Conservation (phyloP, 2,113 vertebrate species). For the Macquaria australasica region DNA sequence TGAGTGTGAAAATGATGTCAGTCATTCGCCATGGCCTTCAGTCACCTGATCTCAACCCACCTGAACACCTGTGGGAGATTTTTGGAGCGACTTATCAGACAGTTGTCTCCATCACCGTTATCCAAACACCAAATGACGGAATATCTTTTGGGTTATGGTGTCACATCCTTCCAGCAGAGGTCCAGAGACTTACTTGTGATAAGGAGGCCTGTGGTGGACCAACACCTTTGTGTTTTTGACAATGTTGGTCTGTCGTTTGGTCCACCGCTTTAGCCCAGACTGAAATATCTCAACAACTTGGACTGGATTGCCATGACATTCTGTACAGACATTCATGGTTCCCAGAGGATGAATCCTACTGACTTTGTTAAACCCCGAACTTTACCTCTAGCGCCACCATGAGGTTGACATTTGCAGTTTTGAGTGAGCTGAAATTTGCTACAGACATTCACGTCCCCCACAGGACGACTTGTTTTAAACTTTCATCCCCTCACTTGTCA, state of each 20-base stretch:
- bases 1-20: neutral
- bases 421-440: neutral
- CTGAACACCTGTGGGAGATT: neutral
- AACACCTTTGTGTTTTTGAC: too few species aligned
- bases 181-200: neutral
- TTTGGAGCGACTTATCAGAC: neutral
- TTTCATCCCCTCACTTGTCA: too few species aligned
- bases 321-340: neutral
- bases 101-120: neutral
- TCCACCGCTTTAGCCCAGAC: too few species aligned
- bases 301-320: neutral
- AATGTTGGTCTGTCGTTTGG: too few species aligned
- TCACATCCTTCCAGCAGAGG: neutral
- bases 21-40: neutral
- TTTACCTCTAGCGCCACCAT: too few species aligned
- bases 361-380: neutral
- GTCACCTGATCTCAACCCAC: neutral
- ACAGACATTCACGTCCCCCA: too few species aligned
- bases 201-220: neutral
- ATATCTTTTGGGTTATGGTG: neutral
- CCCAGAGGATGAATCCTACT: neutral
- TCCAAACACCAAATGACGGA: neutral
- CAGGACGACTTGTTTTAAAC: too few species aligned
- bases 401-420: neutral
- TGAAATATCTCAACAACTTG: neutral